Conservation (phyloP, 2,797 vertebrate genomes). For the Myotis findleyi region DNA sequence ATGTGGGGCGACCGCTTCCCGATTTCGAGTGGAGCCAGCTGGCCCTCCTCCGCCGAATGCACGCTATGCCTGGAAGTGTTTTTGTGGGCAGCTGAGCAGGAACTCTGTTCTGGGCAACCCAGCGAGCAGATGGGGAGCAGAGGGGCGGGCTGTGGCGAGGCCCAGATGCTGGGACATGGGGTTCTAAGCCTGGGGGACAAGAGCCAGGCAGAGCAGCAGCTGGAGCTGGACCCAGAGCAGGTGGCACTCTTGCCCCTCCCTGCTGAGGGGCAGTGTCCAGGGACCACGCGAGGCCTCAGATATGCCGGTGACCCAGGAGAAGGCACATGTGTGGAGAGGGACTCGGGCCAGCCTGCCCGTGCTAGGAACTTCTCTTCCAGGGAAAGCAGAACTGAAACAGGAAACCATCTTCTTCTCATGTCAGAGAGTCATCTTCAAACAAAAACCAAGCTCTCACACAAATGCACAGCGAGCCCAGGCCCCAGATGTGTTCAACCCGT, state of each 20-base stretch:
- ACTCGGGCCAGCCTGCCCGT: too few relatives aligned
- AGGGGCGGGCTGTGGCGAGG: not conserved
- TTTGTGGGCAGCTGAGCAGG: not conserved
- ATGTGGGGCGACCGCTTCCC: not conserved
- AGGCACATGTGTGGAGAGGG: not conserved
- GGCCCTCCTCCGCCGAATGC: not conserved
- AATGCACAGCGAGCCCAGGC: not conserved
- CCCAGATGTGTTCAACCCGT: not conserved
- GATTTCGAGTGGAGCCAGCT: conserved; percentile 7
- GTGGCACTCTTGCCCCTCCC: not conserved
- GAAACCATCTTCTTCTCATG: not conserved
- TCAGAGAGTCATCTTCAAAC: not conserved
- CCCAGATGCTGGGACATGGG: not conserved
- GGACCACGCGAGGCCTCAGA: not conserved
- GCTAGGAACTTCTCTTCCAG: not conserved
- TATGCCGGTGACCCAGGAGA: not conserved
- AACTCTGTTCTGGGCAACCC: not conserved
- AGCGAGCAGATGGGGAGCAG: not conserved
- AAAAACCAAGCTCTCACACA: not conserved
- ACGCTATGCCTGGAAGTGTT: not conserved
- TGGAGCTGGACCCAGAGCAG: not conserved
- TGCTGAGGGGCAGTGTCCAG: not conserved
- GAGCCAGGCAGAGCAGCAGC: not conserved
- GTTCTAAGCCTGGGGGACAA: not conserved
- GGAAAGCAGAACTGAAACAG: conserved; percentile 44